A percentile compares a stretch with the other conserved stretches of the same genome.
phyloP scores from a whole-genome alignment of 2,888 invertebrate species.

The Caenorhabditis zanzibari region DNA sequence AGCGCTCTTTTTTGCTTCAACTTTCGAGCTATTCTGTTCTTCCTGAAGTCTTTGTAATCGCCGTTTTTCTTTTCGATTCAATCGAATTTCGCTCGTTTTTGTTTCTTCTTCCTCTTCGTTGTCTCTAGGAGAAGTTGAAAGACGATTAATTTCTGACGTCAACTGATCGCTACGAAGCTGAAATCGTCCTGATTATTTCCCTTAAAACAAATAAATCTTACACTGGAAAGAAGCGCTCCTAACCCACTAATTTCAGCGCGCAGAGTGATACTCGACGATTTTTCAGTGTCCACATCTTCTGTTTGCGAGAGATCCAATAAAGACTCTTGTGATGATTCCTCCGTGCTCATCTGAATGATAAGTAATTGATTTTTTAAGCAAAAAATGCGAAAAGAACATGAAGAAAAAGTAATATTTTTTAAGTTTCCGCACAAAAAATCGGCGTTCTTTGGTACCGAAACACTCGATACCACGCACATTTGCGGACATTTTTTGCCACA shows the following conservation, averaged over 20 bases:
- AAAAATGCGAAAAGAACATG: neutral
- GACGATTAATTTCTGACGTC: neutral
- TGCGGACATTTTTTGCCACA: neutral
- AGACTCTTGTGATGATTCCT: constrained; percentile 7
- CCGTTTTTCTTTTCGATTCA: constrained; percentile 58
- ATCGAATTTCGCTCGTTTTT: too few relatives aligned
- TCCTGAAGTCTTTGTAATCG: constrained; percentile 11
- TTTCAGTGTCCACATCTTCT: neutral
- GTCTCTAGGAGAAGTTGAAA: neutral
- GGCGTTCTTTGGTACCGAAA: neutral
- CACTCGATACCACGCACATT: neutral
- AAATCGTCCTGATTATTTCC: constrained; percentile 2
- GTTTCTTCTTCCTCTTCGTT: neutral
- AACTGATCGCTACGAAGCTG: constrained; percentile 38
- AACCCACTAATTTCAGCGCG: constrained; percentile 44
- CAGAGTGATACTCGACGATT: neutral
- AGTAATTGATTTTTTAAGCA: neutral
- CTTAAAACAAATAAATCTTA: neutral
- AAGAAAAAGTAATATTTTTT: neutral
- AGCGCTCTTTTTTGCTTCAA: neutral
- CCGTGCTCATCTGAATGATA: constrained; percentile 18
- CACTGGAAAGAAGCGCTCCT: constrained; percentile 35
- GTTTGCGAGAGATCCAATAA: neutral
- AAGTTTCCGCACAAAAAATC: neutral
- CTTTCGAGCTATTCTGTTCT: neutral